Percentiles rank a stretch among this genome's conserved stretches.
These are phyloP conservation scores for Corvus hawaiiensis DNA, from an alignment of 2,113 vertebrate species.

Conservation along the genomic window DNA sequence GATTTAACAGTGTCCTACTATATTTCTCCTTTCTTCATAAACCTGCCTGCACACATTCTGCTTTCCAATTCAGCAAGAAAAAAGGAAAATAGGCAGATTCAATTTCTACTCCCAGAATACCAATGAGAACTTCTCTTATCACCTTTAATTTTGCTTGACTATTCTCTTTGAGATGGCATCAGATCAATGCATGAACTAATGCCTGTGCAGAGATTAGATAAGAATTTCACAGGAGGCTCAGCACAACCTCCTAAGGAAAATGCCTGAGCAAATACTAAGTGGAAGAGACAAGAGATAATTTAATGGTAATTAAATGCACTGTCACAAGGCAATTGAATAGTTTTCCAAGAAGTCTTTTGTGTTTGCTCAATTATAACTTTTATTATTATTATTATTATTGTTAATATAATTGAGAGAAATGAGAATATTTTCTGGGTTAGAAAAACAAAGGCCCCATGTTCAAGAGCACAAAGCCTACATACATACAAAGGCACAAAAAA, in stretches of 20 bases:
- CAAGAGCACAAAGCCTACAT: background rate
- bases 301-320: conserved; percentile 27
- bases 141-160: background rate
- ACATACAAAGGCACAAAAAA: background rate
- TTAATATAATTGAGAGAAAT: background rate
- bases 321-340: background rate
- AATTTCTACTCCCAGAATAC: background rate
- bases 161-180: conserved; percentile 2
- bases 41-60: background rate
- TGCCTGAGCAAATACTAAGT: background rate
- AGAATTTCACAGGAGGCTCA: background rate
- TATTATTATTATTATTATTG: conserved; percentile 13
- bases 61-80: background rate
- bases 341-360: conserved; percentile 21
- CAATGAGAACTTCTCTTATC: background rate
- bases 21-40: background rate
- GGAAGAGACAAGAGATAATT: conserved; percentile 31
- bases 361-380: conserved; percentile 11
- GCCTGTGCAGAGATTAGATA: background rate
- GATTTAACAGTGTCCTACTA: background rate
- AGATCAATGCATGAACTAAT: background rate
- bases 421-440: background rate
- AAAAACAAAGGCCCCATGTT: background rate
- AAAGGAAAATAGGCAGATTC: background rate
- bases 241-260: background rate